Evolutionary conservation across 2,113 vertebrate species (phyloP), one percentile per base, ranked within the genome.

Genomic region (Corvus moneduloides): DNA sequence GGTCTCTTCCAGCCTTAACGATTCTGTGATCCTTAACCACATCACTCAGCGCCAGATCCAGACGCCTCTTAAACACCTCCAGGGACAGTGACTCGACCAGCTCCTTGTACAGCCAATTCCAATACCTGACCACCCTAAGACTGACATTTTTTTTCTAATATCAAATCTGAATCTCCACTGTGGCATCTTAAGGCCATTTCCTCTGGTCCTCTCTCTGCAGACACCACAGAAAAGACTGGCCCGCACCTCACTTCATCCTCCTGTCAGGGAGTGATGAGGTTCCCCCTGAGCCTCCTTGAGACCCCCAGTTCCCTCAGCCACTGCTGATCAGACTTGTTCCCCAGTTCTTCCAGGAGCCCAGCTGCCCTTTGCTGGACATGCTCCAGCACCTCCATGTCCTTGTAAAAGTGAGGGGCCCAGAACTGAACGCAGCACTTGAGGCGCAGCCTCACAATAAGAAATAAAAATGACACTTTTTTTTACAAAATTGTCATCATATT

Each of bases 191-290:
- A 20, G 48, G 39, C 39, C 37, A 3, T 62, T 62, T 62, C 13
- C 33, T 68, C 17, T 11, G 7, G 9, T 24, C 26, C 9, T 28
- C 6, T 56, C 51, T 5, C 6, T n/a, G 58, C 49, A 30, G 54
- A 37, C 5, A 16, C 3, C 0, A 28, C 43, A 58, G 55, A 18
- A 9, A 4, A 24, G 32, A 10, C 6, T 13, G 8, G 56, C 48
- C 56, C 10, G 10, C 56, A 44, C 21, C 27, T 44, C 81, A 4
- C 32, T 3, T 0, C 66, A 19, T 9, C 14, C 35, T 24, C 46
- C 37, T 20, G 8, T 32, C 16, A 26, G 16, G 26, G 55, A 28
- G 33, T 4, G 16, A 26, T 32, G 67, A 26, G 13, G 3, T 5
- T 5, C 20, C 22, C 44, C 8, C 8, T 4, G 8, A 81, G n/a